These are phyloP conservation scores for Phasia obesa DNA, from an alignment of 2,888 invertebrate genomes.

Conservation along the genomic window DNA sequence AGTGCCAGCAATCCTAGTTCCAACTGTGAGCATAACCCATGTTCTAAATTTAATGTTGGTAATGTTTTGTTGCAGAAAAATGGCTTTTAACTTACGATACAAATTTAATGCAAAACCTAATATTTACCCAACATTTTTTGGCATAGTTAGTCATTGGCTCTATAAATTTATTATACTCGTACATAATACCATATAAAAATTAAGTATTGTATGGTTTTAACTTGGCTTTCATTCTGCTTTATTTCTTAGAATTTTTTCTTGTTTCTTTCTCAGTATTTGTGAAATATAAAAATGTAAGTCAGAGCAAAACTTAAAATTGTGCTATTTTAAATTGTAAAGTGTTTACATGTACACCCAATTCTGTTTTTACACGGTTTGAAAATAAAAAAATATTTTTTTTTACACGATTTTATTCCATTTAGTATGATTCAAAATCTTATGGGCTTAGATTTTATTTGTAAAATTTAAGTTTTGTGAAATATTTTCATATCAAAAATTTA, in stretches of 20 bases:
- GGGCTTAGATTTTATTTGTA: too few species aligned
- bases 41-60: neutral
- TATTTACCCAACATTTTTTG: constrained; percentile 54
- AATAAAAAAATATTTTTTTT: too few species aligned
- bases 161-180: constrained; percentile 51
- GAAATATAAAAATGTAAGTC: neutral
- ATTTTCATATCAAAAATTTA: too few species aligned
- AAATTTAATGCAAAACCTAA: constrained; percentile 52
- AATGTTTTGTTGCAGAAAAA: constrained; percentile 3
- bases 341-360: too few species aligned
- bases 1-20: neutral
- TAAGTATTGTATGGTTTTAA: constrained; percentile 38
- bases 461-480: too few species aligned
- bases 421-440: too few species aligned
- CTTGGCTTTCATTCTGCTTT: constrained; percentile 29
- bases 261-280: neutral
- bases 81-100: constrained; percentile 32
- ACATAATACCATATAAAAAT: constrained; percentile 42
- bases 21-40: neutral
- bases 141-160: constrained; percentile 62
- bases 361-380: too few species aligned
- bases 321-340: constrained; percentile 15
- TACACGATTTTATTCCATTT: too few species aligned
- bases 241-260: constrained; percentile 7
- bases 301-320: constrained; percentile 17